Percentiles rank a stretch among this genome's conserved stretches.
Evolutionary conservation across 2,113 vertebrate genomes (phyloP).

Genomic region (Hyperopisus bebe): DNA sequence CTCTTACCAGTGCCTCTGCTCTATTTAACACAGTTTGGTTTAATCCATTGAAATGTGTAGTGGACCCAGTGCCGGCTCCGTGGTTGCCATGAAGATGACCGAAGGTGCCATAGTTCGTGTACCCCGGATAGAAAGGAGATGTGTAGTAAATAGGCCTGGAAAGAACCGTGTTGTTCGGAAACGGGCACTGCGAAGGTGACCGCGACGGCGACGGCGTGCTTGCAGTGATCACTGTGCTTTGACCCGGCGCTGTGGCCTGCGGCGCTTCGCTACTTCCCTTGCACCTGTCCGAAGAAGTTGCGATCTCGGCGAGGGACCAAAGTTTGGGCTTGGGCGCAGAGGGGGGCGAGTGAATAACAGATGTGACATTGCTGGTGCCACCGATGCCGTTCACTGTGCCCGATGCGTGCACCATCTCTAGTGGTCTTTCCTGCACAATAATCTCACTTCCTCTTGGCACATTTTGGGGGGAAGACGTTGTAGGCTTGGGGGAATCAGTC

Average conservation of each 20-base stretch:
- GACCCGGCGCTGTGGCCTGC: constrained; percentile 54
- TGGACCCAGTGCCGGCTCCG: constrained; percentile 67
- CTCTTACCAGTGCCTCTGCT: constrained; percentile 90
- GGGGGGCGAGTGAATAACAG: constrained; percentile 85
- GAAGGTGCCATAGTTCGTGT: constrained; percentile 97
- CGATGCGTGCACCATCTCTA: constrained; percentile 54
- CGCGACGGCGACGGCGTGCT: constrained; percentile 70
- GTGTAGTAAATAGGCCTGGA: constrained; percentile 93
- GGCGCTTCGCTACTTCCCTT: constrained; percentile 64
- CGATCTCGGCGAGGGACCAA: constrained; percentile 92
- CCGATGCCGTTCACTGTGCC: constrained; percentile 42
- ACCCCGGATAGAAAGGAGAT: constrained; percentile 90
- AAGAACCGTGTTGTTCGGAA: constrained; percentile 81
- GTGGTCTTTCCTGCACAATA: constrained; percentile 55
- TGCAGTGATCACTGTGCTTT: constrained; percentile 58
- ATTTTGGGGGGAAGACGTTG: constrained; percentile 67
- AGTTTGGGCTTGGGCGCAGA: constrained; percentile 88
- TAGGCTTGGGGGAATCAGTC: constrained; percentile 57
- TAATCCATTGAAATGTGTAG: constrained; percentile 97
- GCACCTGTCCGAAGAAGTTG: constrained; percentile 89
- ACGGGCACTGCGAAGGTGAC: constrained; percentile 81
- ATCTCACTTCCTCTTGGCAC: constrained; percentile 51
- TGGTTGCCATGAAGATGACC: constrained; percentile 86
- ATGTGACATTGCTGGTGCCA: constrained; percentile 64
- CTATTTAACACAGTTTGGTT: constrained; percentile 95